Conservation (phyloP, 2,797 vertebrate species). For the Malacoctenus gilli region DNA sequence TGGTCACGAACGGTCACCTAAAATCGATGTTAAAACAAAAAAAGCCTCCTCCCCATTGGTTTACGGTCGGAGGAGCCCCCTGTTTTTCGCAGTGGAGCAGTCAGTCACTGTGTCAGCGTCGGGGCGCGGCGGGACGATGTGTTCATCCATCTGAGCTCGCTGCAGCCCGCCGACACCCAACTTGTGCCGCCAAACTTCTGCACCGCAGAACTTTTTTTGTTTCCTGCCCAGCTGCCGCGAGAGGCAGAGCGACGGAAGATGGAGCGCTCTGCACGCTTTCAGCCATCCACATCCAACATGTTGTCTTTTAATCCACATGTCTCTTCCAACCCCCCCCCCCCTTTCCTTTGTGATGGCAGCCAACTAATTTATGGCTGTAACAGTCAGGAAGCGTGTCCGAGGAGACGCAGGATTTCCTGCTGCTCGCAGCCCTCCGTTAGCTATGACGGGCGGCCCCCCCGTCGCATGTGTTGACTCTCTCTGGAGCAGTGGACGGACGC, state of each 20-base stretch:
- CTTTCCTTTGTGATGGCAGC: background rate
- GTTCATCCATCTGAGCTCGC: conserved; percentile 16
- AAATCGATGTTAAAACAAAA: conserved; percentile 19
- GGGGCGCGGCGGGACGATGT: background rate
- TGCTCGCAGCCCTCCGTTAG: conserved; percentile 21
- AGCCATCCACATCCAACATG: no score
- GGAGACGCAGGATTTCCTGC: conserved; percentile 1
- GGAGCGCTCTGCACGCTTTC: no score
- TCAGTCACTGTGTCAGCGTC: conserved; percentile 25
- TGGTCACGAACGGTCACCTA: conserved; percentile 15
- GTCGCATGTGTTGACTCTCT: conserved; percentile 23
- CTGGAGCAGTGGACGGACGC: conserved; percentile 20
- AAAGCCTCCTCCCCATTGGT: background rate
- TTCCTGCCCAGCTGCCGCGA: no score
- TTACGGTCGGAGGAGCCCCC: background rate
- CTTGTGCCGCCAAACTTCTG: conserved; percentile 3
- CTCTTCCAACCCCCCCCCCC: no score
- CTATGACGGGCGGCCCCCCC: conserved; percentile 15
- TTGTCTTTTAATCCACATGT: no score
- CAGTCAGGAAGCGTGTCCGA: background rate
- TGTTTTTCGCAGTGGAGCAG: conserved; percentile 23
- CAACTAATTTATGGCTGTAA: conserved; percentile 5
- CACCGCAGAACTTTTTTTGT: no score
- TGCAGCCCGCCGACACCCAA: conserved; percentile 2
- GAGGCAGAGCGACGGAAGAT: no score